Percentiles rank a stretch among this genome's conserved stretches.
phyloP scores from a whole-genome alignment of 2,888 invertebrate species.

The Scaptodrosophila latifasciaeformis region DNA sequence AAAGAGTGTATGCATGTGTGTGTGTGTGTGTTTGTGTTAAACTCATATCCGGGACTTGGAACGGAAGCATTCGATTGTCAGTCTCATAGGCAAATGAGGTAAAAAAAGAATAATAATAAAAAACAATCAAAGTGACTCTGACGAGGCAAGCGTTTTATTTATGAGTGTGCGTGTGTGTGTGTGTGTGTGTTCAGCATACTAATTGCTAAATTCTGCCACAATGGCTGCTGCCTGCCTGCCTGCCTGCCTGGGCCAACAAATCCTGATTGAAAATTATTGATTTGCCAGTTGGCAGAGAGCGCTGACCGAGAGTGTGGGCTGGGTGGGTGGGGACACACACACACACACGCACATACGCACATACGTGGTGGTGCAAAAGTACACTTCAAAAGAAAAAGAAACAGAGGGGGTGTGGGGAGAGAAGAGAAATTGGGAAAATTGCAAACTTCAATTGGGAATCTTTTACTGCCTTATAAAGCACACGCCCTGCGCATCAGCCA shows the following conservation, averaged over 20 bases:
- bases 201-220: constrained; percentile 37
- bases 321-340: constrained; percentile 3
- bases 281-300: constrained; percentile 37
- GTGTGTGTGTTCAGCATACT: constrained; percentile 49
- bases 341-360: not conserved
- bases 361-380: not conserved
- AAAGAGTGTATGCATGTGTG: not conserved
- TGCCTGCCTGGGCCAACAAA: constrained; percentile 42
- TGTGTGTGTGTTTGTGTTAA: constrained; percentile 19
- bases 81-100: constrained; percentile 32
- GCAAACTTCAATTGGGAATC: not conserved
- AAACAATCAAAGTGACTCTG: no score
- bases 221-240: not conserved
- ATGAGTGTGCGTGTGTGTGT: no score
- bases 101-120: no score
- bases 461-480: constrained; percentile 15
- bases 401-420: constrained; percentile 19
- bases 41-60: constrained; percentile 57
- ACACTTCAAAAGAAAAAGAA: not conserved
- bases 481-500: constrained; percentile 33
- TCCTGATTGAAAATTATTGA: constrained; percentile 58
- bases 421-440: constrained; percentile 28
- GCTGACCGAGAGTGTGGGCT: constrained; percentile 17
- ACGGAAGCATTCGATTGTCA: constrained; percentile 57
- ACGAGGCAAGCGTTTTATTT: no score